Evolutionary conservation across 2,113 vertebrate species (phyloP).

Genomic region (Triplophysa siluroides): DNA sequence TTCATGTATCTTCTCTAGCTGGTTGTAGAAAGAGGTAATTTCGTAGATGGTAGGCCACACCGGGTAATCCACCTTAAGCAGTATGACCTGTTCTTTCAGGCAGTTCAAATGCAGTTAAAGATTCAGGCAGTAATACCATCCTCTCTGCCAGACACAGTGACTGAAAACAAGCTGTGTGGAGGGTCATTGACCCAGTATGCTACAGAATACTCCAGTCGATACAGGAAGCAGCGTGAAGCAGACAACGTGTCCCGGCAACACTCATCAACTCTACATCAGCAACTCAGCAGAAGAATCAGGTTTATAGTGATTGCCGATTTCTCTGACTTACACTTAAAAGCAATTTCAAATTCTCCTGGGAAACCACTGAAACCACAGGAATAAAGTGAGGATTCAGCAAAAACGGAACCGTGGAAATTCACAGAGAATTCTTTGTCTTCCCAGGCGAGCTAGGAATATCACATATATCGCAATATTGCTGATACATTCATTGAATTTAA

Average conservation of each 20-base stretch:
- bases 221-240: not conserved
- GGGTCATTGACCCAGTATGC: conserved; percentile 34
- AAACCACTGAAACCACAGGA: not conserved
- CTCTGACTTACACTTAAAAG: not conserved
- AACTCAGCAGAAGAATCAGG: conserved; percentile 9
- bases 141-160: conserved; percentile 13
- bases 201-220: conserved; percentile 16
- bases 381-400: conserved; percentile 23
- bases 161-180: conserved; percentile 3
- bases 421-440: not conserved
- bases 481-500: not conserved
- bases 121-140: not conserved
- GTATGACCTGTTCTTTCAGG: no score
- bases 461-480: not conserved
- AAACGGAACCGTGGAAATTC: not conserved
- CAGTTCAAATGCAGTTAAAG: no score
- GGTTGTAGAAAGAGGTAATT: no score
- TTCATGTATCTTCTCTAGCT: no score
- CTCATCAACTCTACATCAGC: conserved; percentile 27
- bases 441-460: not conserved
- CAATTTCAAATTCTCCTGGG: not conserved
- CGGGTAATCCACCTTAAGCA: no score
- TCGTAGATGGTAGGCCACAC: no score
- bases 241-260: conserved; percentile 21
- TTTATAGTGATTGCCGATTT: not conserved